Conservation (phyloP, 2,888 invertebrate genomes). For the Colostygia pectinataria region DNA sequence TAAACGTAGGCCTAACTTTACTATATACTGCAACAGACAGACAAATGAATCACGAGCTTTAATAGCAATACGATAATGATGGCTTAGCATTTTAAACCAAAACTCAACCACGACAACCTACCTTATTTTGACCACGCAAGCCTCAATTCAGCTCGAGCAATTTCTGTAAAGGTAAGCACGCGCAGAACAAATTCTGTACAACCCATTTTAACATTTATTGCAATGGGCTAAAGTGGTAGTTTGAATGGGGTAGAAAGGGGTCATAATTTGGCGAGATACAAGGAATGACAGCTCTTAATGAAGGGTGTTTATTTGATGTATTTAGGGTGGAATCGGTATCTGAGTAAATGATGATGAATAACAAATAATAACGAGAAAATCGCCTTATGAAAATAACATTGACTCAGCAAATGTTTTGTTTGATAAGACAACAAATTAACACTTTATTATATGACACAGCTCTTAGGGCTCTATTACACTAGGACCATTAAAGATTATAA, state of each 20-base stretch:
- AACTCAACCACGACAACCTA: too few relatives aligned
- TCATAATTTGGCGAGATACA: constrained; percentile 22
- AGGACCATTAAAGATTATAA: too few relatives aligned
- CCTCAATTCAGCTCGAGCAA: not conserved
- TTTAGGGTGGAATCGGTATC: constrained; percentile 18
- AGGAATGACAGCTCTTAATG: constrained; percentile 20
- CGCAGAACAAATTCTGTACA: not conserved
- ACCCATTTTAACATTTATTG: constrained; percentile 6
- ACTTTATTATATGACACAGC: too few relatives aligned
- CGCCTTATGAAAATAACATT: not conserved
- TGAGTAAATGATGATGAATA: constrained; percentile 11
- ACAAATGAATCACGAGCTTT: constrained; percentile 33
- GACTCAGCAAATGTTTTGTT: not conserved
- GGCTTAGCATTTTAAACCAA: not conserved
- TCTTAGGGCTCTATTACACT: too few relatives aligned
- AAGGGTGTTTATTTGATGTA: constrained; percentile 29
- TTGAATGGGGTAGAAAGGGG: constrained; percentile 2
- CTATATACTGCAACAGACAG: constrained; percentile 32
- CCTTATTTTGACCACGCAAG: constrained; percentile 2
- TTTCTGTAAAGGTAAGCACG: constrained; percentile 3
- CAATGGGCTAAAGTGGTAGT: not conserved
- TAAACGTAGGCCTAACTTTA: constrained; percentile 14
- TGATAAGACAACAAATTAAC: too few relatives aligned
- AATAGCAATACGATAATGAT: constrained; percentile 29
- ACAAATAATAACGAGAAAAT: constrained; percentile 2